phyloP scores from a whole-genome alignment of 2,888 invertebrate genomes.

The Nysson spinosus region DNA sequence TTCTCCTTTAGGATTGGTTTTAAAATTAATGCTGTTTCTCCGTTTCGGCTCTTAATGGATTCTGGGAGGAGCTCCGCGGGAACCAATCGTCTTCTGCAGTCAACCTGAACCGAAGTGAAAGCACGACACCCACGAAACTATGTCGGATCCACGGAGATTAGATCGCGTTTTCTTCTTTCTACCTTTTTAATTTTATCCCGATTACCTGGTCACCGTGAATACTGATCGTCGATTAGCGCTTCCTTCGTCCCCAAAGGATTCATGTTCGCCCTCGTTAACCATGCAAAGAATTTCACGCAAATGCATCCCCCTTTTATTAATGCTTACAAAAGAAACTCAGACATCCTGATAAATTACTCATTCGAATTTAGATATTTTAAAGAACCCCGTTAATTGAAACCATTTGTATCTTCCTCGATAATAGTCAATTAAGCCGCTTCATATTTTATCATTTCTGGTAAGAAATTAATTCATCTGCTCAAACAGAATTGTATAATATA shows the following conservation, averaged over 20 bases:
- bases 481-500: too few relatives aligned
- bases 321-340: too few relatives aligned
- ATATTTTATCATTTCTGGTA: too few relatives aligned
- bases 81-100: conserved; percentile 72
- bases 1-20: conserved; percentile 70
- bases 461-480: too few relatives aligned
- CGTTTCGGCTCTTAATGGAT: conserved; percentile 72
- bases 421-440: too few relatives aligned
- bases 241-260: background rate
- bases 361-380: too few relatives aligned
- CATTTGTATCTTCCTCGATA: too few relatives aligned
- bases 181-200: conserved; percentile 10
- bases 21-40: conserved; percentile 74
- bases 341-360: too few relatives aligned
- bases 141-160: conserved; percentile 55
- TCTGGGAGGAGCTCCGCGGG: conserved; percentile 71
- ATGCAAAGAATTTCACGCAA: too few relatives aligned
- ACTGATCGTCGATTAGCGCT: background rate
- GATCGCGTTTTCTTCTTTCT: conserved; percentile 34
- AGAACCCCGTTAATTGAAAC: too few relatives aligned
- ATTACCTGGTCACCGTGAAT: conserved; percentile 26
- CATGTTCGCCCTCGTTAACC: background rate
- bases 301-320: too few relatives aligned
- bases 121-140: conserved; percentile 69
- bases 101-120: conserved; percentile 65